Conservation (phyloP, 2,797 vertebrate species). For the Rousettus madagascariensis region DNA sequence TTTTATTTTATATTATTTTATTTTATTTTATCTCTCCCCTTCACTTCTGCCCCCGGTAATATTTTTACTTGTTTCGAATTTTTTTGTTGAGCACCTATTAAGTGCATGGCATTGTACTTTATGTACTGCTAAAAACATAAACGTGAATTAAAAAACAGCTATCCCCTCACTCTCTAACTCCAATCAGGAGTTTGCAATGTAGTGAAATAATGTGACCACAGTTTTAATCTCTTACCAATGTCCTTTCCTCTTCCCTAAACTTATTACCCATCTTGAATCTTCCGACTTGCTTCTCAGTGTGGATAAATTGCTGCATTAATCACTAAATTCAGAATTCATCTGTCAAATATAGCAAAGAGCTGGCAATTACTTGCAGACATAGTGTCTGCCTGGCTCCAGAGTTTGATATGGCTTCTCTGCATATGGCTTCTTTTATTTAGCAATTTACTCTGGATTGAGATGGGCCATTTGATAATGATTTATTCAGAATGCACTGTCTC, state of each 20-base stretch:
- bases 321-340: neutral
- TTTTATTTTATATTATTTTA: neutral
- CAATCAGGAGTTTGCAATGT: neutral
- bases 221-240: neutral
- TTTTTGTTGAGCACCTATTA: neutral
- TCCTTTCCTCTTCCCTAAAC: neutral
- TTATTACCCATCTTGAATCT: neutral
- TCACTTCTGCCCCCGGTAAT: neutral
- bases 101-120: neutral
- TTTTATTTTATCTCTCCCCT: neutral
- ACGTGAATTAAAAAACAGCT: neutral
- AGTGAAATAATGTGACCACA: neutral
- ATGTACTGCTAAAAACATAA: neutral
- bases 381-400: neutral
- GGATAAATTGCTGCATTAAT: neutral
- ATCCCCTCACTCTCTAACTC: neutral
- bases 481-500: neutral
- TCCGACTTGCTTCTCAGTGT: neutral
- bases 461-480: neutral
- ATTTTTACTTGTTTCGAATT: neutral
- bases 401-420: neutral
- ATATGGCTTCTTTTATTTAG: neutral
- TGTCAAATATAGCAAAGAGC: neutral
- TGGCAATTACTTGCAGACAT: neutral
- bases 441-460: neutral